These are phyloP conservation scores for Alectura lathami DNA, from an alignment of 2,113 vertebrate species.

Conservation along the genomic window DNA sequence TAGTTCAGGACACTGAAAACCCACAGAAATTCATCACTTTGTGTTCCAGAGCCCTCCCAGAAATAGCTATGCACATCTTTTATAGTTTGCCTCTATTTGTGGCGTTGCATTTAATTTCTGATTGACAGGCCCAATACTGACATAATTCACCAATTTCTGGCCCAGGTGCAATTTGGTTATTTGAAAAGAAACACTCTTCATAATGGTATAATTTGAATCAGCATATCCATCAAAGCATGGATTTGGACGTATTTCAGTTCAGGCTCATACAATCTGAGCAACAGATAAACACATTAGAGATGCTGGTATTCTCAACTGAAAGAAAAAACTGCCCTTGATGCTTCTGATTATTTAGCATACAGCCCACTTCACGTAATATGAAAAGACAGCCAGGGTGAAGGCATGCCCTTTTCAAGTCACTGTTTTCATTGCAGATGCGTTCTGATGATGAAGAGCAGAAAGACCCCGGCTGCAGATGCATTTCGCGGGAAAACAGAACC, in stretches of 20 bases:
- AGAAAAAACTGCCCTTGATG: background rate
- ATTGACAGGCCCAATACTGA: background rate
- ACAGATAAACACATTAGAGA: background rate
- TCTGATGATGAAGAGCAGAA: accelerated
- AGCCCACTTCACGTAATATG: background rate
- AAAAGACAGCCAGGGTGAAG: background rate
- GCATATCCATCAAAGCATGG: background rate
- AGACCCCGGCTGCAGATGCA: accelerated
- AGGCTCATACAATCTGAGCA: background rate
- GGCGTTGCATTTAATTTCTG: background rate
- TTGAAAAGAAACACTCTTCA: background rate
- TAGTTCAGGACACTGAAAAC: background rate
- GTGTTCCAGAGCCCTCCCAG: background rate
- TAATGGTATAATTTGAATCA: background rate
- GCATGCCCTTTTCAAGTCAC: background rate
- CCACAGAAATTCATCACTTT: background rate
- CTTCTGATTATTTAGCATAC: background rate
- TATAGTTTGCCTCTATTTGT: background rate
- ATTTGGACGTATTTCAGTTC: background rate
- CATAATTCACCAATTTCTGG: background rate
- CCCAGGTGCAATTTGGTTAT: background rate
- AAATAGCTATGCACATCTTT: background rate
- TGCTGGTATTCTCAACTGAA: background rate
- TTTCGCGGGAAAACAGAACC: background rate
- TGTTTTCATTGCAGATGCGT: background rate